Base-by-base conservation (phyloP, 2,797 vertebrate genomes). In the Pseudochromis fuscus region DNA sequence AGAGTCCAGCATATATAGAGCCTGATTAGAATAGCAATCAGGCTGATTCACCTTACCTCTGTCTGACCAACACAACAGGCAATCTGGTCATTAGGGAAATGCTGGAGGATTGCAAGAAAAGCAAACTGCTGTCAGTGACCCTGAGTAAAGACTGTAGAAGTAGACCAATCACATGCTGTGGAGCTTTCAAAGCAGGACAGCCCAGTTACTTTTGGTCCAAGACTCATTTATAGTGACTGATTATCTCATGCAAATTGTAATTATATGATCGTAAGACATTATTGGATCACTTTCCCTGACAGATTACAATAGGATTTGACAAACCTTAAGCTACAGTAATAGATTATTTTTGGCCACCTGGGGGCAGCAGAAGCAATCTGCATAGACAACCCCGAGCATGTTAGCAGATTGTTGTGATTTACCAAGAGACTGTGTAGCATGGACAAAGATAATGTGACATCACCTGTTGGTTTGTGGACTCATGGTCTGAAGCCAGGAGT, bases 1-100 rank as follows among this genome's bases (percentile, higher is more conserved):
- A 74, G 68, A 83, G 79, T 88, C 87, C 84, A 46, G 84, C 77
- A 80, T 86, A 85, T 82, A 79, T 71, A 77, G 71, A 84, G 77
- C 23, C 73, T 87, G 85, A 90, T 89, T 84, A 86, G 85, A 91
- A 87, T 82, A 78, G 46, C 57, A 84, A 85, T 88, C 75, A 82
- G 75, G 44, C 74, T 65, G 50, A 42, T 74, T 77, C 65, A 38
- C 62, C 70, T 84, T 52, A 60, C 61, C 46, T 68, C 60, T 35
- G 55, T 49, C 49, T 38, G 53, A 13, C 25, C 59, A 61, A 67
- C 53, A 65, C 69, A 68, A 71, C 15, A 2, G 62, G 21, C 33
- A 73, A 69, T 73, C 40, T 75, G 59, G 44, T 52, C 44, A 57
- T 65, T 56, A 23, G 67, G 68, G 62, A 68, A 67, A 70, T 19